Evolutionary conservation across 2,797 vertebrate species (phyloP).

Genomic region (Coregonus sp.): DNA sequence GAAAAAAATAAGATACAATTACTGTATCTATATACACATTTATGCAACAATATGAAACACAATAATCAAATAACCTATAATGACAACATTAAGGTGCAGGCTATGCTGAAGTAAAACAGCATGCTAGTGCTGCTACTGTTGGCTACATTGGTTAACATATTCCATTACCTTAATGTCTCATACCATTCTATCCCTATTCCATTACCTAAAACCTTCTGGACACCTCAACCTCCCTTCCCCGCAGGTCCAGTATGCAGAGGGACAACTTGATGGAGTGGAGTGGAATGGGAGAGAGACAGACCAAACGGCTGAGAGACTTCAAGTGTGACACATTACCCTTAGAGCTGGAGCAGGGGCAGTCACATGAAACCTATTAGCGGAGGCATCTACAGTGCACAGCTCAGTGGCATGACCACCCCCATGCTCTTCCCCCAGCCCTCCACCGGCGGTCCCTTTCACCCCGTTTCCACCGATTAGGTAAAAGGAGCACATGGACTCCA

Average conservation of each 20-base stretch:
- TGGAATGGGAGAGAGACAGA: slow-evolving; percentile 59
- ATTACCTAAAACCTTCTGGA: slow-evolving; percentile 61
- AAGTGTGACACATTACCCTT: slow-evolving; percentile 77
- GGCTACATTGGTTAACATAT: neutral
- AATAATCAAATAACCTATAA: slow-evolving; percentile 1
- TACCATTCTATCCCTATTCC: slow-evolving; percentile 52
- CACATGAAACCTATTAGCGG: slow-evolving; percentile 71
- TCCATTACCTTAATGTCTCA: slow-evolving; percentile 3
- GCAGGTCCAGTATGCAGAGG: slow-evolving; percentile 52
- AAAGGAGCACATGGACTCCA: slow-evolving; percentile 32
- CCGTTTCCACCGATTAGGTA: slow-evolving; percentile 41
- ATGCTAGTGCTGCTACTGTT: neutral
- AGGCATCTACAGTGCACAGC: slow-evolving; percentile 44
- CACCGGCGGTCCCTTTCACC: neutral
- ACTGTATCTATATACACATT: neutral
- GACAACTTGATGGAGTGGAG: slow-evolving; percentile 70
- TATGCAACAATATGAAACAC: neutral
- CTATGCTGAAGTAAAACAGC: neutral
- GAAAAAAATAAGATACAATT: slow-evolving; percentile 5
- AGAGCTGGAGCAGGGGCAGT: slow-evolving; percentile 63
- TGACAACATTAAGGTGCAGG: neutral
- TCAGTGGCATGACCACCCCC: slow-evolving; percentile 36
- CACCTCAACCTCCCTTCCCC: slow-evolving; percentile 49
- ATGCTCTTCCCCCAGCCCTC: slow-evolving; percentile 10
- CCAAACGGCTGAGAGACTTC: slow-evolving; percentile 55